Evolutionary conservation across 2,888 invertebrate genomes (phyloP), one percentile per base, ranked within the genome.

Genomic region (Bombylius discolor): DNA sequence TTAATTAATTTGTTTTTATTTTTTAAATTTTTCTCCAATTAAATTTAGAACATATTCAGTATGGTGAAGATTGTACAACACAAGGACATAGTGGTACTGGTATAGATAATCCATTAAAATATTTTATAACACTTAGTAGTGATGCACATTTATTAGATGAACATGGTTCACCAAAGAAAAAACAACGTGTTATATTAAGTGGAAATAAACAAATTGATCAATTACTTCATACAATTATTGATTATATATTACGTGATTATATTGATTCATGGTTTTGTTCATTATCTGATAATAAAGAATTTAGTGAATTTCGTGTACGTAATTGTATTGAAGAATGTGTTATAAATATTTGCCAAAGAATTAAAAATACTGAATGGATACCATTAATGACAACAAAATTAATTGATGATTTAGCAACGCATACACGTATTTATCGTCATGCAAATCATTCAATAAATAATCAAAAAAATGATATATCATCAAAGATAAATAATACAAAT

Each of bases 141-240:
- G 60, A 66, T 61, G 73, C 73, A 5, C 71, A 71, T 4, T 60
- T 68, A 31, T 66, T 66, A 55, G 73, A 73, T 54, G 64, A 64
- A 49, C 66, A 66, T 57, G 63, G 61, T 49, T 72, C 74, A 34
- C 73, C 75, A 5, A 73, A 67, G 57, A 69, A 68, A 56, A 67
- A 66, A 57, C 45, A 58, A 11, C 50, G 56, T 46, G 46, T 60
- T 8, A 61, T 63, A 57, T 46, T 64, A 5, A 63, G 61, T 51
- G 62, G 62, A 3, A 57, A 61, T 44, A 62, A 62, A 49, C 58
- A 59, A 56, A 59, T 64, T 32, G 64, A 64, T 55, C 59, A 62
- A 33, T 53, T 62, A 9, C 42, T 64, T 6, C 64, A 64, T 53
- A 61, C 57, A 4, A 60, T 64, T 11, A 59, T 63, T 14, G 62